Percentiles rank a stretch among this genome's conserved stretches.
phyloP scores from a whole-genome alignment of 2,113 vertebrate genomes.

The Geococcyx californianus region DNA sequence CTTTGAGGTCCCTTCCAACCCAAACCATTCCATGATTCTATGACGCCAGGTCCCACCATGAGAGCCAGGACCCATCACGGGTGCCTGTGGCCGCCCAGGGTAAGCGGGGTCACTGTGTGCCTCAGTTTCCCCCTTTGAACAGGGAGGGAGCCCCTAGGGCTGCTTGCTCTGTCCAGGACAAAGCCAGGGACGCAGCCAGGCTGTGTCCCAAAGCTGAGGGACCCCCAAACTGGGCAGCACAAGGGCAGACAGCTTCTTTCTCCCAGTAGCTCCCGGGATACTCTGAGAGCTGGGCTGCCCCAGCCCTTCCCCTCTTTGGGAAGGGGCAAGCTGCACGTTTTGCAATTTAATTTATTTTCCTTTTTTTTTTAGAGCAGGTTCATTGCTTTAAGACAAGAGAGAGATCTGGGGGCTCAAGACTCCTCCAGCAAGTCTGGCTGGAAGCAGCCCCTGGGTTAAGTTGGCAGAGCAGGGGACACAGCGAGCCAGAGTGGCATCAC shows the following conservation, averaged over 20 bases:
- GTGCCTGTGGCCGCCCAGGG: neutral
- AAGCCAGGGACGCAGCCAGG: neutral
- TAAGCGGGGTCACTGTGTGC: neutral
- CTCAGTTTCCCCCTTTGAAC: neutral
- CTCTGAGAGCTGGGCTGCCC: neutral
- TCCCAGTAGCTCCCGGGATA: neutral
- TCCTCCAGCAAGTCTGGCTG: neutral
- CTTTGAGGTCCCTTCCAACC: no score
- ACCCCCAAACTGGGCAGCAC: neutral
- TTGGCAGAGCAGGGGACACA: neutral
- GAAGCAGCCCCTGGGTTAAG: neutral
- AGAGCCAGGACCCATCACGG: neutral
- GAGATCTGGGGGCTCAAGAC: neutral
- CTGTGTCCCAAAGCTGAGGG: fast-evolving
- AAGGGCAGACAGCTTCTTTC: neutral
- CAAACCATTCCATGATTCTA: no score
- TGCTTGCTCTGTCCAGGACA: neutral
- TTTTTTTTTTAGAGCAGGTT: neutral
- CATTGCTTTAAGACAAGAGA: neutral
- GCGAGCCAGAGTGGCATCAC: neutral
- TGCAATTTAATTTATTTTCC: neutral
- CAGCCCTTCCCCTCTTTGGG: neutral
- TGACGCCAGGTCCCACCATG: fast-evolving
- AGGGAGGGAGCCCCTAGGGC: neutral
- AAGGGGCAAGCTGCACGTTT: neutral